Base-by-base conservation (phyloP, 2,888 invertebrate species). In the Andrena bucephala region DNA sequence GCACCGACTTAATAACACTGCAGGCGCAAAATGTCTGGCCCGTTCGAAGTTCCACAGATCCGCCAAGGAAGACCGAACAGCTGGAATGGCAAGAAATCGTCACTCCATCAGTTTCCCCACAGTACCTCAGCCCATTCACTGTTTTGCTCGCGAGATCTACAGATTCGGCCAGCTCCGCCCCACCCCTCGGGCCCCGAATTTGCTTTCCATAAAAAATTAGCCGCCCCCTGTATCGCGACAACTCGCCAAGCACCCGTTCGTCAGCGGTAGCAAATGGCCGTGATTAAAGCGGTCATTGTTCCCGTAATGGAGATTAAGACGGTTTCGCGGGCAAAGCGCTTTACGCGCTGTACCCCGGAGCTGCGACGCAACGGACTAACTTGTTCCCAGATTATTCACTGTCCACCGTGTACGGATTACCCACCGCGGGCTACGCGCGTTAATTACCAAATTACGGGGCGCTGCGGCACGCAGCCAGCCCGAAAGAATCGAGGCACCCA, bases 261-360 rank as follows among this genome's bases (percentile, higher is more conserved):
- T 83, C 83, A 73, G 33, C 65, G 67, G 10, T 27, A 63, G 77
- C 70, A 77, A 83, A 83, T 83, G 73, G 70, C 66, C 50, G 67
- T 77, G 77, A 83, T 77, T 83, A 83, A 83, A 83, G 62, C 77
- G 73, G 42, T 67, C 83, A 77, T 83, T 83, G 83, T 83, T 73
- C 83, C 57, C 33, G 63, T 83, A 83, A 83, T 77, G 83, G 83
- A 83, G 83, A 83, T 83, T 83, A 83, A 83, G 83, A 83, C 70
- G 73, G 69, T 62, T 63, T 62, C 73, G 70, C 54, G 77, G n/a
- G 83, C 42, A 57, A 73, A 70, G 59, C 83, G 83, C 70, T 77
- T 77, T 70, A 77, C 59, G 57, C 42, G 52, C 33, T 68, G 70
- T 36, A 57, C 60, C 24, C 24, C 5, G 59, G 36, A n/a, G n/a